These are phyloP conservation scores for Heliothis peltigera DNA, from an alignment of 2,888 invertebrate genomes.

Conservation along the genomic window DNA sequence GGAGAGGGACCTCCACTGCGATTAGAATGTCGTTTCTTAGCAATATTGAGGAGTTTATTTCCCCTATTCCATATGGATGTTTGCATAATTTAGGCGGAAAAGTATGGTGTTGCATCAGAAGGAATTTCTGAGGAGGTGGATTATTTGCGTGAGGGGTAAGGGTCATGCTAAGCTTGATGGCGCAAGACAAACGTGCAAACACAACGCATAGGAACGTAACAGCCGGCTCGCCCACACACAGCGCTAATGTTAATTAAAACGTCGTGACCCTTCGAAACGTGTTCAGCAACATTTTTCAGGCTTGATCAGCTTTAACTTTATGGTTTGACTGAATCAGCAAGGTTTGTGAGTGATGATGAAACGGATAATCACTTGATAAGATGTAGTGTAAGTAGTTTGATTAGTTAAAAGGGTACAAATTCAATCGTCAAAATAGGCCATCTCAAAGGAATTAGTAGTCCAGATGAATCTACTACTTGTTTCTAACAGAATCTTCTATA, in stretches of 20 bases:
- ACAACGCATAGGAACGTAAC: conserved; percentile 48
- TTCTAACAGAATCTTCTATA: too few relatives aligned
- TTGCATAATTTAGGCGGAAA: conserved; percentile 79
- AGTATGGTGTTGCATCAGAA: conserved; percentile 67
- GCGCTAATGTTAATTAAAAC: conserved; percentile 73
- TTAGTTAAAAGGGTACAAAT: too few relatives aligned
- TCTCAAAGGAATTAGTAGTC: too few relatives aligned
- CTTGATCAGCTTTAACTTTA: conserved; percentile 68
- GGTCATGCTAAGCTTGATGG: conserved; percentile 36
- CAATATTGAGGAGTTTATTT: conserved; percentile 75
- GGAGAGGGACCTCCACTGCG: conserved; percentile 75
- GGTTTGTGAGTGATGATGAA: conserved; percentile 38
- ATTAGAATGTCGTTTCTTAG: conserved; percentile 85
- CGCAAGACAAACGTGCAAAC: conserved; percentile 45
- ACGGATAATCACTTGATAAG: too few relatives aligned
- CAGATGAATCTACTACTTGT: too few relatives aligned
- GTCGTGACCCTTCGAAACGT: conserved; percentile 61
- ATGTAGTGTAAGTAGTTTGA: too few relatives aligned
- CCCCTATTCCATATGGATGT: conserved; percentile 75
- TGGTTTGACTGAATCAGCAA: conserved; percentile 27
- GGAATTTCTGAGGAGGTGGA: conserved; percentile 70
- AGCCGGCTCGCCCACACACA: conserved; percentile 72
- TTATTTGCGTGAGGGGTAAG: conserved; percentile 54
- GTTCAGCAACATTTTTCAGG: conserved; percentile 68
- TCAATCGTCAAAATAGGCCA: too few relatives aligned